Base-by-base conservation (phyloP, 1,140 invertebrate species). In the Nautilus pompilius region DNA sequence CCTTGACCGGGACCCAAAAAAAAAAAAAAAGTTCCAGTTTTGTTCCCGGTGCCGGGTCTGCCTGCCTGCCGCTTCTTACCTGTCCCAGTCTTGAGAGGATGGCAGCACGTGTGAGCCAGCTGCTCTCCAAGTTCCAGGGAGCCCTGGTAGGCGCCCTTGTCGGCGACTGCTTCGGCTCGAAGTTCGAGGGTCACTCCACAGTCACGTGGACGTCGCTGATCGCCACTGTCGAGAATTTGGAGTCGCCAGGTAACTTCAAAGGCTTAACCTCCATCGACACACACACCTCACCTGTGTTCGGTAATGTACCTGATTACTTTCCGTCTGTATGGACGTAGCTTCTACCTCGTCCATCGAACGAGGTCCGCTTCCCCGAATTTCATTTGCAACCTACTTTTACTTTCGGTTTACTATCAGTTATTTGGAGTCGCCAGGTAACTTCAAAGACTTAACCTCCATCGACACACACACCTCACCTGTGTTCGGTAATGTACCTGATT, bases 141-240 rank as follows among this genome's bases (percentile, higher is more conserved):
- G 86, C 86, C 62, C 75, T 92, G 57, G 78, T 90, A 3, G 90
- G 90, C 13, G 86, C 84, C 41, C 81, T 91, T 45, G 71, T 88
- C 6, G 91, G 90, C 2, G 90, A 92, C 80, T 91, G 90, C 76
- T 79, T 90, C 17, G 90, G 90, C 55, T 83, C 85, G 45, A 86
- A 87, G 28, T 91, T 88, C 81, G 90, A 92, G 56, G 83, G 85
- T 15, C 53, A 32, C 24, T 45, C 4, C 34, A 2, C 29, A 28
- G 41, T 63, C 24, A 41, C 26, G 10, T 30, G 64, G 5, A 41
- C 46, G 1, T 60, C 60, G 34, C 57, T 76, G 5, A 4, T 71
- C 1, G 33, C 26, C 13, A 33, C 28, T 2, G 61, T 69, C 2
- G 33, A 58, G 8, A 65, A 68, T 57, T 30, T 74, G 28, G 69